These are phyloP conservation scores for Butorides virescens DNA, from an alignment of 2,113 vertebrate genomes.

Conservation along the genomic window DNA sequence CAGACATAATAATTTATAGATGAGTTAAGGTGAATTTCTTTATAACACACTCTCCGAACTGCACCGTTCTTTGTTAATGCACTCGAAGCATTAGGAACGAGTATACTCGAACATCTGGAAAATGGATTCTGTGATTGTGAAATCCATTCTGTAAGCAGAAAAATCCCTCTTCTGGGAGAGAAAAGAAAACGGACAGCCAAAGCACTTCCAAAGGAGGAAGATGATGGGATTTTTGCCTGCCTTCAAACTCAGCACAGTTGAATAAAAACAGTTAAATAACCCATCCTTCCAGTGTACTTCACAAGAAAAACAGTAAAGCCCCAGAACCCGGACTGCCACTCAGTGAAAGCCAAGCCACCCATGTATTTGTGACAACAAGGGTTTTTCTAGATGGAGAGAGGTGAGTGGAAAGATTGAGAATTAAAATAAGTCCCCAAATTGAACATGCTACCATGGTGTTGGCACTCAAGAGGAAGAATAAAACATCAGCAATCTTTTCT, in stretches of 20 bases:
- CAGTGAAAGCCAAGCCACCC: background rate
- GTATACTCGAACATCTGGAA: background rate
- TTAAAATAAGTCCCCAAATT: background rate
- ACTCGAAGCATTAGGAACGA: background rate
- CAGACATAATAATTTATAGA: background rate
- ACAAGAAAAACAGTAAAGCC: background rate
- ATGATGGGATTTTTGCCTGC: background rate
- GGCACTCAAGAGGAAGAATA: background rate
- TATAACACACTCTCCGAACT: background rate
- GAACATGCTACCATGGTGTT: background rate
- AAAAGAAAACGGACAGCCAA: background rate
- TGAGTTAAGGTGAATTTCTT: background rate
- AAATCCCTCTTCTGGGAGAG: constrained; percentile 1
- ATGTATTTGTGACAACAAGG: background rate
- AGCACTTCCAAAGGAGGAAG: background rate
- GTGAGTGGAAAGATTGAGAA: background rate
- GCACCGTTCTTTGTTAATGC: background rate
- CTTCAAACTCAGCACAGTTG: background rate
- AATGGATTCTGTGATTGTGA: constrained; percentile 13
- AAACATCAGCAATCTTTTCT: background rate
- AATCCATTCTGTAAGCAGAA: constrained; percentile 14
- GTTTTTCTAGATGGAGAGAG: background rate
- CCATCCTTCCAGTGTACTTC: background rate
- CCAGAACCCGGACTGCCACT: background rate
- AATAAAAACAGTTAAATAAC: background rate